Evolutionary conservation across 2,113 vertebrate genomes (phyloP), one percentile per base, ranked within the genome.

Genomic region (Lepisosteus oculatus): DNA sequence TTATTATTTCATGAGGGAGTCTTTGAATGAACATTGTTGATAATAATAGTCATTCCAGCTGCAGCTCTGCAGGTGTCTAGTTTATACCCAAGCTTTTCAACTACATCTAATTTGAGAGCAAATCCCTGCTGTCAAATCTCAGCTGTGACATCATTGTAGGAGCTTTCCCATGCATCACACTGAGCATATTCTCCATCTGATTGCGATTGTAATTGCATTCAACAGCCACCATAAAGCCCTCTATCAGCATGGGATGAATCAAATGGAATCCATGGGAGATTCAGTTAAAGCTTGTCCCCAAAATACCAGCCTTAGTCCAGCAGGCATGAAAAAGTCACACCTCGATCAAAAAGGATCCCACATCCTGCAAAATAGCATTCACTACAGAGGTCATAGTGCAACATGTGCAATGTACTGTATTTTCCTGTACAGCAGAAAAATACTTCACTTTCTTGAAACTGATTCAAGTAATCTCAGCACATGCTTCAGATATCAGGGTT

Each of bases 201-300:
- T 84, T 87, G 83, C 74, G 77, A 76, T 74, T 78, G 76, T 84
- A 84, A 86, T 84, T 84, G 77, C 77, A 72, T 70, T 71, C 71
- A 68, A 73, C 84, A 83, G 78, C 75, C 77, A 78, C 71, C 76
- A 83, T 65, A 41, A 68, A 86, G 81, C 77, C 83, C 86, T 87
- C 84, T 84, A 84, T 87, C 80, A 88, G 69, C 67, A 76, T 4
- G 56, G 13, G 56, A 59, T n/a, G n/a, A 12, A 59, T 59, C 11
- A 59, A 59, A 59, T 59, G 75, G 64, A 69, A 74, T 81, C 82
- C 47, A 61, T 63, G 74, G 73, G 71, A 80, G 75, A 62, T 83
- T 83, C 86, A 84, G 84, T 81, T 77, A 72, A 84, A 80, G 86
- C 83, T 80, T 9, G 47, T 51, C 47, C 47, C 47, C 47, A 51